Base-by-base conservation (phyloP, 2,113 vertebrate genomes). In the Symphodus melops region DNA sequence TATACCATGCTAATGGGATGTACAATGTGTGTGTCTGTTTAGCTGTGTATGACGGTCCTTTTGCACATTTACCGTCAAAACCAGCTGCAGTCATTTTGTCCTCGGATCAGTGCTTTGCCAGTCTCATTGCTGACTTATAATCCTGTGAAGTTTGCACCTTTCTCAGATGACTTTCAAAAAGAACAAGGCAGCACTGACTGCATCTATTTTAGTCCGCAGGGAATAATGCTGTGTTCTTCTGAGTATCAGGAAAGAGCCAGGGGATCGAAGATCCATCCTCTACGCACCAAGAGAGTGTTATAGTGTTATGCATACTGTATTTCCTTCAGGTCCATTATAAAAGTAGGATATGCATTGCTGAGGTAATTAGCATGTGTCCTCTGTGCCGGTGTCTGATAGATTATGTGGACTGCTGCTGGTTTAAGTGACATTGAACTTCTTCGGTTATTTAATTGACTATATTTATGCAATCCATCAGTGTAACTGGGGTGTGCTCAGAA, bases 161-260 rank as follows among this genome's bases (percentile, higher is more conserved):
- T 52, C 19, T 58, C 57, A 76, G 64, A 79, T 81, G 84, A 82
- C 76, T 82, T 87, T 89, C 63, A 85, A 85, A 82, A 81, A 11
- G 64, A 87, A 65, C 44, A 76, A 78, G 68, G 37, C 58, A 66
- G 53, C 28, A 33, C 28, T 33, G 46, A 70, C 67, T 74, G 74
- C 69, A 68, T 88, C 75, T 79, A 67, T 81, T 76, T 83, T 8
- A 53, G 58, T 73, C 81, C 16, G 8, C 62, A 56, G 72, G 75
- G 71, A 82, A 75, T 77, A 82, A 89, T 84, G 61, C 74, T 58
- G 39, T 81, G 84, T 83, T 87, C 72, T 83, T 87, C 72, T 58
- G 86, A 79, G 79, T 87, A 41, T 84, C 78, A 73, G 46, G 65
- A 83, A 48, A 73, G 63, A 84, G 55, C 54, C 39, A 64, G 49